phyloP scores from a whole-genome alignment of 2,113 vertebrate species.

The Tychaedon coryphoeus region DNA sequence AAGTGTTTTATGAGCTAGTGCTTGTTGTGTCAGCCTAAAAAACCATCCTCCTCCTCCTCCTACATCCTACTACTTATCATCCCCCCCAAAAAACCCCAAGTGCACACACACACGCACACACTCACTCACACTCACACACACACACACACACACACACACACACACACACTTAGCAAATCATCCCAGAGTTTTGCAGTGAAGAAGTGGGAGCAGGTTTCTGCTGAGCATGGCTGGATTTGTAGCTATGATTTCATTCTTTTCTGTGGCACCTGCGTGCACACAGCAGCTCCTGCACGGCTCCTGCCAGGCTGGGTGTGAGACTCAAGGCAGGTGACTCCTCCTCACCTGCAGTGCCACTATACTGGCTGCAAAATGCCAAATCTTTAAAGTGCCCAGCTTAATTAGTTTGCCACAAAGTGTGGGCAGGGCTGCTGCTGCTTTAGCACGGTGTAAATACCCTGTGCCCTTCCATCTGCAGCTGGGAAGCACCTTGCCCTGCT shows the following conservation, averaged over 20 bases:
- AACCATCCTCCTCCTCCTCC: not conserved
- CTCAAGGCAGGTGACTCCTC: not conserved
- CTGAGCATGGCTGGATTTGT: not conserved
- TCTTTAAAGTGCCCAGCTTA: not conserved
- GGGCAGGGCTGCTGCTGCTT: not conserved
- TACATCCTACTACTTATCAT: no score
- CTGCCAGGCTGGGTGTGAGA: not conserved
- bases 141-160: no score
- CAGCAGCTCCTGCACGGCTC: not conserved
- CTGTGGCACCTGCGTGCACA: fast-evolving
- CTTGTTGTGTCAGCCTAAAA: not conserved
- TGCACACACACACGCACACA: no score
- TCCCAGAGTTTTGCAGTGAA: not conserved
- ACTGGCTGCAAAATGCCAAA: not conserved
- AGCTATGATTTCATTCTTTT: not conserved
- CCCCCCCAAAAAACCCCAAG: fast-evolving
- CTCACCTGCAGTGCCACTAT: not conserved
- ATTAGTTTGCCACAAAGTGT: not conserved
- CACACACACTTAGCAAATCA: not conserved
- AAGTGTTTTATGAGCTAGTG: not conserved
- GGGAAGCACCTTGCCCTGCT: not conserved
- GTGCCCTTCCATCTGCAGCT: not conserved
- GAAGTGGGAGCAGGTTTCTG: not conserved
- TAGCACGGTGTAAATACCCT: not conserved
- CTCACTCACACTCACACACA: no score